Percentiles rank a stretch among this genome's conserved stretches.
These are phyloP conservation scores for Plebejus melissa DNA, from an alignment of 2,888 invertebrate genomes.

Conservation along the genomic window DNA sequence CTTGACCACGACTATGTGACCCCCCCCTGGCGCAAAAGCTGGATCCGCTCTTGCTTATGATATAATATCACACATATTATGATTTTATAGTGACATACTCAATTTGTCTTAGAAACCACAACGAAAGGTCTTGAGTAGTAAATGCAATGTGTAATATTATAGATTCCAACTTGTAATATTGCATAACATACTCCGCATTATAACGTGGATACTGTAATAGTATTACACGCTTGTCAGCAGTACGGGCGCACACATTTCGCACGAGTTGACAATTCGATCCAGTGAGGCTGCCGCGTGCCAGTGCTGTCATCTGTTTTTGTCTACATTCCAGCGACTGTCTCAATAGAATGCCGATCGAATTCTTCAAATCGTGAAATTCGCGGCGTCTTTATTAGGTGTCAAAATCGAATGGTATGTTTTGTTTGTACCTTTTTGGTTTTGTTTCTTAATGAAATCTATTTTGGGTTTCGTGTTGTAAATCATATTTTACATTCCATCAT, in stretches of 20 bases:
- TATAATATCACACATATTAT: too few relatives aligned
- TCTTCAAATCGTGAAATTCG: background rate
- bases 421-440: background rate
- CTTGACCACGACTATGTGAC: too few relatives aligned
- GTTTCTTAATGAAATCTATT: too few relatives aligned
- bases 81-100: too few relatives aligned
- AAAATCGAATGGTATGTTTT: background rate
- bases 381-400: background rate
- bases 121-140: too few relatives aligned
- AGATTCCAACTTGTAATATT: background rate
- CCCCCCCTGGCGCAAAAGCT: too few relatives aligned
- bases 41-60: too few relatives aligned
- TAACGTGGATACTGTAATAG: background rate
- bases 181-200: background rate
- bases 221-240: background rate
- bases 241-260: background rate
- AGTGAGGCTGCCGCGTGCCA: slow-evolving; percentile 7
- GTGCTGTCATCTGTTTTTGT: background rate
- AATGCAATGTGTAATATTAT: too few relatives aligned
- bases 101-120: too few relatives aligned
- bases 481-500: background rate
- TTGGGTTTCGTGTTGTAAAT: too few relatives aligned
- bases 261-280: background rate
- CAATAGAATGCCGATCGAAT: slow-evolving; percentile 9
- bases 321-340: background rate